Evolutionary conservation across 2,888 invertebrate species (phyloP).

Genomic region (Apotomis turbidana): DNA sequence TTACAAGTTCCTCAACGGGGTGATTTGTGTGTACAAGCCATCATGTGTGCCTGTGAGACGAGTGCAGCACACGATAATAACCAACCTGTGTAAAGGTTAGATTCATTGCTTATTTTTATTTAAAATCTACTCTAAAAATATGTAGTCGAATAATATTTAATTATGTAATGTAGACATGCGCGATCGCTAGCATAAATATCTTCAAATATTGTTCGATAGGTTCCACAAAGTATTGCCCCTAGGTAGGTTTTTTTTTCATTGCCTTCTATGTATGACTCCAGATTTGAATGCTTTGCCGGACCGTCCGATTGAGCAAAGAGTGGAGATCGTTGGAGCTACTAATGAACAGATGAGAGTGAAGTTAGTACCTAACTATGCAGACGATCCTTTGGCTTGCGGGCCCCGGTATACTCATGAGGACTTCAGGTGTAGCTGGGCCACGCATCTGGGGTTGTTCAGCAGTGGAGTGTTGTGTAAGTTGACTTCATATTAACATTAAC

Average conservation of each 20-base stretch:
- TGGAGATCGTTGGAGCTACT: constrained; percentile 86
- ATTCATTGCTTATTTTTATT: constrained; percentile 16
- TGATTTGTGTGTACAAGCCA: constrained; percentile 92
- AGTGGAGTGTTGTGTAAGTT: constrained; percentile 89
- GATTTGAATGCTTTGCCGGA: constrained; percentile 89
- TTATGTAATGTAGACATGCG: too few species aligned
- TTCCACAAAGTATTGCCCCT: too few species aligned
- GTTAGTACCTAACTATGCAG: constrained; percentile 87
- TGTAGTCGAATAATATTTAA: too few species aligned
- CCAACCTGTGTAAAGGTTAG: constrained; percentile 88
- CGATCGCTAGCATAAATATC: too few species aligned
- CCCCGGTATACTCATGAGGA: constrained; percentile 89
- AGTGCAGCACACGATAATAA: constrained; percentile 83
- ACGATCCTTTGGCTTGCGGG: constrained; percentile 89
- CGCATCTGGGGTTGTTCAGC: constrained; percentile 85
- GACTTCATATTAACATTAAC: not conserved
- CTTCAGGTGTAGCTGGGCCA: constrained; percentile 85
- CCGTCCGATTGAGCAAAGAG: constrained; percentile 83
- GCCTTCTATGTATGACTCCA: constrained; percentile 57
- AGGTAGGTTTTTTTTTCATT: not conserved
- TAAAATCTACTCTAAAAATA: too few species aligned
- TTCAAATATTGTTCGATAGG: too few species aligned
- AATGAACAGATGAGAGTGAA: constrained; percentile 83
- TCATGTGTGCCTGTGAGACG: constrained; percentile 80
- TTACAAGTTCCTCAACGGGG: constrained; percentile 88